Base-by-base conservation (phyloP, 2,797 vertebrate genomes). In the Limosa lapponica region DNA sequence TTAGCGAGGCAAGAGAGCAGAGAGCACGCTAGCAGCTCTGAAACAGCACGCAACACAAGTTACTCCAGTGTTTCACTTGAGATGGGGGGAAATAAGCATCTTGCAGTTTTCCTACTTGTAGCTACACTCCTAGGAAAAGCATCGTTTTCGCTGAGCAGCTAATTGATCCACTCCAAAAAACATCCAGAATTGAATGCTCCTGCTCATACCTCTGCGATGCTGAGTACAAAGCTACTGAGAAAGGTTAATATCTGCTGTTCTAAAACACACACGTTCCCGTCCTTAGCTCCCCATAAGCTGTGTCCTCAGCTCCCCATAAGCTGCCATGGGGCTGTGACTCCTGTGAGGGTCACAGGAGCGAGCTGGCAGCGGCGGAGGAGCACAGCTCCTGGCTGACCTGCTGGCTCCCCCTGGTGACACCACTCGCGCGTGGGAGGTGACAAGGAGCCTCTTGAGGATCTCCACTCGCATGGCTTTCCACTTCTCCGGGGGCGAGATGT, bases 401-500 rank as follows among this genome's bases (percentile, higher is more conserved):
- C 98, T 99, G 92, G 98, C 97, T 91, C 98, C 98, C 48, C 98
- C 98, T 11, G 99, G 98, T 16, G 99, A 98, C 95, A 99, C 98
- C 71, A 99, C 99, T 66, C 99, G 98, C 0, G 98, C 97, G 18
- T 99, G 99, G 74, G 99, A 98, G 24, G 97, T 98, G 82, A 99
- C 96, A 13, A 99, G 98, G 44, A 99, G 99, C 54, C 99, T 98
- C 46, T 98, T 98, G 51, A 99, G 98, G 96, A 99, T 98, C 94
- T 99, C 98, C 23, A 99, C 87, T 6, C 99, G 98, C 6, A 98
- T 97, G 92, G 92, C 92, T 94, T 98, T 98, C 99, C 99, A 99
- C 92, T 98, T 98, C 83, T 99, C 99, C 0, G 99, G 99, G 12
- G 99, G 98, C 24, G 98, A 98, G 93, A 99, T 97, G 96, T 99